These are phyloP conservation scores for Phataginus tricuspis DNA, from an alignment of 2,797 vertebrate species.

Conservation along the genomic window DNA sequence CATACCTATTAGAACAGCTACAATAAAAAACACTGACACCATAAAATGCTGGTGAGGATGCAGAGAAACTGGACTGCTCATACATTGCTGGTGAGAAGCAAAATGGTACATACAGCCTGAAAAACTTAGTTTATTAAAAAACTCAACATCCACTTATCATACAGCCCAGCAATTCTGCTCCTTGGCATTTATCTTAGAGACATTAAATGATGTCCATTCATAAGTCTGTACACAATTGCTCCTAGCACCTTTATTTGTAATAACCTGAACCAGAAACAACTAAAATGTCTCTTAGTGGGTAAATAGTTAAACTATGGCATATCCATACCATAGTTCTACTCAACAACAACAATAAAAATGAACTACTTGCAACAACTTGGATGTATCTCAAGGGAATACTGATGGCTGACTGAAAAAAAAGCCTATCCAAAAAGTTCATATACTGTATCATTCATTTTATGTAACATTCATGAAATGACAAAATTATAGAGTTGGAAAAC, in stretches of 20 bases:
- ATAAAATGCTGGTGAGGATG: not conserved
- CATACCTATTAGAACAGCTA: not conserved
- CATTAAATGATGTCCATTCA: not conserved
- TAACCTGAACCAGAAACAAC: not conserved
- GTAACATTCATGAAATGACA: not conserved
- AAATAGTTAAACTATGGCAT: not conserved
- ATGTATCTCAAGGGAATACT: not conserved
- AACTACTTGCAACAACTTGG: not conserved
- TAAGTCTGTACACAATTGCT: not conserved
- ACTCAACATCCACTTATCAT: not conserved
- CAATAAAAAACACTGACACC: not conserved
- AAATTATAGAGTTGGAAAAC: constrained; percentile 7
- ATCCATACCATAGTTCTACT: not conserved
- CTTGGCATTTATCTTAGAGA: not conserved
- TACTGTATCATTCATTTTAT: constrained; percentile 10
- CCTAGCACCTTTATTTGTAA: not conserved
- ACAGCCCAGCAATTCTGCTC: not conserved
- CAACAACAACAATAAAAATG: not conserved
- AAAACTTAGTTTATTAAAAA: not conserved
- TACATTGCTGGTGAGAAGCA: not conserved
- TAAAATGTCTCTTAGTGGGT: not conserved
- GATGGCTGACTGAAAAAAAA: not conserved
- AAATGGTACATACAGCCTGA: not conserved
- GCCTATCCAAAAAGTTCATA: not conserved
- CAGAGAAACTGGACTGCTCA: not conserved